Evolutionary conservation across 2,888 invertebrate species (phyloP).

Genomic region (Agrotis puta): DNA sequence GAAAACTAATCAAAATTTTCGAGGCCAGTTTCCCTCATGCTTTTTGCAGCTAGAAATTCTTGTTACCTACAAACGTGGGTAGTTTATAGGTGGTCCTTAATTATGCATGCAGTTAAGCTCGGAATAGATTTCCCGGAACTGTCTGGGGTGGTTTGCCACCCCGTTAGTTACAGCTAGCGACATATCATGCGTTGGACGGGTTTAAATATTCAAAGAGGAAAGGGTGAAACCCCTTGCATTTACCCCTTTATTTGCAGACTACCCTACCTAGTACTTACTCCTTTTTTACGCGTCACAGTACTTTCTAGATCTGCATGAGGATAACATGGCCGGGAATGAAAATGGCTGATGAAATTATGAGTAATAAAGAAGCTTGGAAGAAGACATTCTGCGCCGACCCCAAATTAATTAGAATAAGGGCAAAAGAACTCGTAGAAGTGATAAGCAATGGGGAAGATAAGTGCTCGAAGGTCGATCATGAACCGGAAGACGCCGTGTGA

Average conservation of each 20-base stretch:
- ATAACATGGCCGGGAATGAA: too few relatives aligned
- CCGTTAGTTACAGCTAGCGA: conserved; percentile 1
- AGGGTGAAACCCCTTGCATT: not conserved
- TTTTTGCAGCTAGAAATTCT: not conserved
- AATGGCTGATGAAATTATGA: too few relatives aligned
- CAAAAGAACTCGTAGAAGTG: too few relatives aligned
- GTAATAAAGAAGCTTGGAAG: too few relatives aligned
- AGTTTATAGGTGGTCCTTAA: conserved; percentile 13
- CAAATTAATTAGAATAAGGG: too few relatives aligned
- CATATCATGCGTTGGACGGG: conserved; percentile 4
- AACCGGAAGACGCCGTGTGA: too few relatives aligned
- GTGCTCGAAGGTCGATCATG: too few relatives aligned
- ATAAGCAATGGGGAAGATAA: too few relatives aligned
- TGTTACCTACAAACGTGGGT: not conserved
- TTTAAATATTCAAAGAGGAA: not conserved
- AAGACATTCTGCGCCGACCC: too few relatives aligned
- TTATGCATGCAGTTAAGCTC: conserved; percentile 42
- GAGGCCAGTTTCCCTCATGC: too few relatives aligned
- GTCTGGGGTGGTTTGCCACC: conserved; percentile 20
- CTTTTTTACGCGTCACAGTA: not conserved
- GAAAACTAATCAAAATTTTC: not conserved
- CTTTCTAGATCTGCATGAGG: not conserved
- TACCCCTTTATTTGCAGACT: not conserved
- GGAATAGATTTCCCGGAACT: conserved; percentile 36
- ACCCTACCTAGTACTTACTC: not conserved